A percentile compares a stretch with the other conserved stretches of the same genome.
These are phyloP conservation scores for Tethya wilhelma DNA, from an alignment of 37 sponge, comb jelly and placozoan genomes.

Conservation along the genomic window DNA sequence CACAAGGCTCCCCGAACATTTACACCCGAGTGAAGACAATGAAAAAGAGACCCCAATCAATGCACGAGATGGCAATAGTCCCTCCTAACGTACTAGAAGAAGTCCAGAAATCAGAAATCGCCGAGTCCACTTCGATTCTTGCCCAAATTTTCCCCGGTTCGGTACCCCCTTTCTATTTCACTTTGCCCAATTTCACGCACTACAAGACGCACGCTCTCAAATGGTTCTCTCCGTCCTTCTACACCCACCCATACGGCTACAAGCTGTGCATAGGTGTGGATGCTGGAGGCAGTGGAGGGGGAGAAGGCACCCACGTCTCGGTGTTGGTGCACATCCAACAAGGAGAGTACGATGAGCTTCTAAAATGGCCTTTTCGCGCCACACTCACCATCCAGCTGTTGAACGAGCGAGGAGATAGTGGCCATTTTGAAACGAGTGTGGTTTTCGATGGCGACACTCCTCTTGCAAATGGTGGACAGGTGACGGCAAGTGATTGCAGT, in stretches of 20 bases:
- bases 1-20: conserved; percentile 4
- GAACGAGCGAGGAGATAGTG: conserved; percentile 21
- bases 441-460: conserved; percentile 27
- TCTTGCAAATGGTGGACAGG: conserved; percentile 12
- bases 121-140: neutral
- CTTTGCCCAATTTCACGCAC: conserved; percentile 27
- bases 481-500: conserved; percentile 21
- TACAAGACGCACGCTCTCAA: conserved; percentile 20
- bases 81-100: conserved; percentile 9
- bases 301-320: conserved; percentile 38
- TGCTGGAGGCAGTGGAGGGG: conserved; percentile 20
- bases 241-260: conserved; percentile 35
- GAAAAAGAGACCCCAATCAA: conserved; percentile 20
- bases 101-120: neutral
- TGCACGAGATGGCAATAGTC: conserved; percentile 12
- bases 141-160: neutral
- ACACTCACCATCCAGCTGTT: conserved; percentile 13
- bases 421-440: conserved; percentile 8
- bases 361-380: conserved; percentile 45
- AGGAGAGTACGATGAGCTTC: conserved; percentile 44
- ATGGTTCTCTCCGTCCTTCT: conserved; percentile 40
- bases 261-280: conserved; percentile 37
- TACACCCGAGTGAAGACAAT: conserved; percentile 24
- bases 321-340: conserved; percentile 17
- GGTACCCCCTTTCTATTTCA: conserved; percentile 29